Evolutionary conservation across 2,113 vertebrate species (phyloP), one percentile per base, ranked within the genome.

Genomic region (Nanger granti): DNA sequence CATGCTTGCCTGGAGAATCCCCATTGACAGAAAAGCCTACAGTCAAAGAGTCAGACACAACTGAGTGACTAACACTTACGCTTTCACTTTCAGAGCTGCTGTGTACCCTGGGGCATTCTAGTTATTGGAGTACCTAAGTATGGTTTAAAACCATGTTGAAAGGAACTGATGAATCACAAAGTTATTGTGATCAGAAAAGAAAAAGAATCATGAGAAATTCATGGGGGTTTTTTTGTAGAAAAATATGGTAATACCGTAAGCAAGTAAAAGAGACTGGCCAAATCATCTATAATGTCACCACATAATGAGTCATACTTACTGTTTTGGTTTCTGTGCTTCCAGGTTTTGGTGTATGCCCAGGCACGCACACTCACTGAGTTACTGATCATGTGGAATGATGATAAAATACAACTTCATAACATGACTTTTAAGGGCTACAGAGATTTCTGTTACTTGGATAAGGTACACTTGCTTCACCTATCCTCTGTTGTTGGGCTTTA

Each of bases 161-260:
- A 87, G 60, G 84, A 82, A 37, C 26, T 26, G 57, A 93, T n/a
- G 24, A 86, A 94, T 96, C 44, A 89, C 11, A 8, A 60, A 37
- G 15, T 59, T 92, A 92, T 26, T 37, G 1, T 31, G 24, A 79
- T 91, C 31, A 60, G 49, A 82, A 95, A 37, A 69, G 62, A 64
- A 52, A 83, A 57, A 84, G 47, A 79, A 57, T 87, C 14, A 41
- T 54, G 94, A 92, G n/a, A 89, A 93, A 91, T 59, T 91, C n/a
- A 9, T 49, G 47, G 47, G 47, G 2, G 44, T n/a, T 13, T 96
- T 91, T 91, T 97, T 80, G 49, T 69, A 87, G 66, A 66, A 92
- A 89, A 84, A 91, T 24, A 54, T 60, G 18, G 18, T 76, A 83
- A 49, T 90, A 37, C 54, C 1, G 2, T 29, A 60, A 44, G n/a